phyloP scores from a whole-genome alignment of 2,888 invertebrate genomes.

The Allolobophora icterica region DNA sequence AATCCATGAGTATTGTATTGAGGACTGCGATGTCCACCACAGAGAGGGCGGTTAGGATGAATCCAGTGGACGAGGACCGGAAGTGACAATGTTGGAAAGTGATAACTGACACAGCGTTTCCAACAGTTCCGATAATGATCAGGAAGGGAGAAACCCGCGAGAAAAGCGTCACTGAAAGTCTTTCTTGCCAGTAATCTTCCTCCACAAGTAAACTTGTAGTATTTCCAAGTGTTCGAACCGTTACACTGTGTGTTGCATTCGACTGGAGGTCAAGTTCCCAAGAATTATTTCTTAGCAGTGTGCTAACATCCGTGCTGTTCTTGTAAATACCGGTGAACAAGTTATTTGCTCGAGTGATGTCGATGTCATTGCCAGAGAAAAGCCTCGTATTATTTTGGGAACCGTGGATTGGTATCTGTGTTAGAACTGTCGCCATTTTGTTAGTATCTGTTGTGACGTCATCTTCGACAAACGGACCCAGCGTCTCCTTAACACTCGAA shows the following conservation, averaged over 20 bases:
- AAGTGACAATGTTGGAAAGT: constrained; percentile 22
- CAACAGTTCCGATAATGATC: constrained; percentile 32
- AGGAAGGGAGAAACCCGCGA: constrained; percentile 18
- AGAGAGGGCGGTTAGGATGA: constrained; percentile 34
- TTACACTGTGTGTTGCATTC: background rate
- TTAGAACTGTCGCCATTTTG: background rate
- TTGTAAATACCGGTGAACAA: background rate
- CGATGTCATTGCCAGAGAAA: background rate
- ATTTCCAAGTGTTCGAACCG: background rate
- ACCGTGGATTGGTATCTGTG: background rate
- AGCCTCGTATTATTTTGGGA: background rate
- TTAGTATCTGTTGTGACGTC: background rate
- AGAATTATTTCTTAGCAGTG: background rate
- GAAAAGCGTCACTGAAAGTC: background rate
- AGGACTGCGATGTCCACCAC: constrained; percentile 35
- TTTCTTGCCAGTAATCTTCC: background rate
- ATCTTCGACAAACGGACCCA: background rate
- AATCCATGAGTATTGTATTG: constrained; percentile 13
- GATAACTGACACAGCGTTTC: constrained; percentile 30
- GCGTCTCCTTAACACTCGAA: background rate
- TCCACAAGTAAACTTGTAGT: background rate
- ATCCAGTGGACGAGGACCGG: constrained; percentile 26
- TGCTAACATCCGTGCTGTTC: background rate
- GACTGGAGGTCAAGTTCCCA: background rate
- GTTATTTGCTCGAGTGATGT: background rate